These are phyloP conservation scores for Cyphomyrus discorhynchus DNA, from an alignment of 2,113 vertebrate species.

Conservation along the genomic window DNA sequence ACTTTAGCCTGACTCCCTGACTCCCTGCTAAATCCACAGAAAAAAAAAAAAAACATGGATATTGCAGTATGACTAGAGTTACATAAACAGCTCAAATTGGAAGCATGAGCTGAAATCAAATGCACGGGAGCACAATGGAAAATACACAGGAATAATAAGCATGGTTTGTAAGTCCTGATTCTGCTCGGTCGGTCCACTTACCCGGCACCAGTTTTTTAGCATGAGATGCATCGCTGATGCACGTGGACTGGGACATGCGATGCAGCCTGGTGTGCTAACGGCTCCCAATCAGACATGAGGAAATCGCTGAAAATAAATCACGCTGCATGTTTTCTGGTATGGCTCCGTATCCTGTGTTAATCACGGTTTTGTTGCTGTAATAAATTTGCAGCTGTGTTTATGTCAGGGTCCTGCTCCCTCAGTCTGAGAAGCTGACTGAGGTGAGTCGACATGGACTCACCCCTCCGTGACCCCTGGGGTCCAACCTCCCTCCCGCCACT, in stretches of 20 bases:
- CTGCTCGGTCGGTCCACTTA: not conserved
- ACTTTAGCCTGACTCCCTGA: not conserved
- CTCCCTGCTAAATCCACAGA: not conserved
- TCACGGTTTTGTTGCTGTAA: not conserved
- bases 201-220: not conserved
- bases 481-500: not conserved
- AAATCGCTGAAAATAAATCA: not conserved
- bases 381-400: not conserved
- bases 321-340: not conserved
- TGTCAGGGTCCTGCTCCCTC: not conserved
- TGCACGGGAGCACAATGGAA: not conserved
- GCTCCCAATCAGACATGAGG: not conserved
- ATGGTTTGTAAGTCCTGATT: not conserved
- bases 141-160: not conserved
- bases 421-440: not conserved
- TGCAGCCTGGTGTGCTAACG: not conserved
- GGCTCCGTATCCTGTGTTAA: not conserved
- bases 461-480: not conserved
- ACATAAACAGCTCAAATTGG: slow-evolving; percentile 4
- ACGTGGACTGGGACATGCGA: not conserved
- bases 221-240: not conserved
- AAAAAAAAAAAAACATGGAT: not conserved
- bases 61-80: not conserved
- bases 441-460: not conserved
- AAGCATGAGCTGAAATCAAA: not conserved